Conservation (phyloP, 2,888 invertebrate genomes). For the Xylota segnis region DNA sequence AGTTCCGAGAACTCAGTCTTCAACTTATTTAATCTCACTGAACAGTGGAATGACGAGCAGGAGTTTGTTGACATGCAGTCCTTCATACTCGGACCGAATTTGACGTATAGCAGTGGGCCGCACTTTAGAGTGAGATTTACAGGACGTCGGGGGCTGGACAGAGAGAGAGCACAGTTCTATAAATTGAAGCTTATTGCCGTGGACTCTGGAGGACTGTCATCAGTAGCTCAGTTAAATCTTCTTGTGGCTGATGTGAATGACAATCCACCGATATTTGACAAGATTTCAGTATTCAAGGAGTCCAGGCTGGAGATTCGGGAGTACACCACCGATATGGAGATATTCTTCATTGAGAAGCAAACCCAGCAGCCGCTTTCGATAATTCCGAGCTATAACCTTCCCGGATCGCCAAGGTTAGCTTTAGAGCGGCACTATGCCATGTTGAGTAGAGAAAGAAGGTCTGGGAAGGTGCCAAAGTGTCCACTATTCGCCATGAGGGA, state of each 20-base stretch:
- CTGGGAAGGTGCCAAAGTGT: slow-evolving; percentile 82
- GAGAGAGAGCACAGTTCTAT: slow-evolving; percentile 90
- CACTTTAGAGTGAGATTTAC: slow-evolving; percentile 82
- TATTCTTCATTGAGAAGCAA: slow-evolving; percentile 83
- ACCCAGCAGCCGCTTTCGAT: slow-evolving; percentile 74
- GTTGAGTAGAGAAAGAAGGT: slow-evolving; percentile 57
- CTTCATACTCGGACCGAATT: slow-evolving; percentile 81
- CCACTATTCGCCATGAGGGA: slow-evolving; percentile 90
- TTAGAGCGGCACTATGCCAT: slow-evolving; percentile 55
- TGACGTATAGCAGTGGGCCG: slow-evolving; percentile 80
- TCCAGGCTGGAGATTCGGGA: slow-evolving; percentile 89
- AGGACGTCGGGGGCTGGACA: slow-evolving; percentile 86
- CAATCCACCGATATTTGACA: slow-evolving; percentile 89
- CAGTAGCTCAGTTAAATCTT: slow-evolving; percentile 90
- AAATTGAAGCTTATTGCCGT: slow-evolving; percentile 90
- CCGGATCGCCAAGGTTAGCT: slow-evolving; percentile 82
- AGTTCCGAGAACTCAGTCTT: slow-evolving; percentile 84
- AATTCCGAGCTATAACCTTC: slow-evolving; percentile 80
- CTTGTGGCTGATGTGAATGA: slow-evolving; percentile 92
- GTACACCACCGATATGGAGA: slow-evolving; percentile 86
- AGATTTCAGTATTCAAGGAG: slow-evolving; percentile 89
- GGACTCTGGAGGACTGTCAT: slow-evolving; percentile 91
- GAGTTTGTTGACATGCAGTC: slow-evolving; percentile 83
- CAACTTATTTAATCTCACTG: slow-evolving; percentile 83
- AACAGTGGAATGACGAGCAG: slow-evolving; percentile 83